Evolutionary conservation across 2,113 vertebrate species (phyloP), one percentile per base, ranked within the genome.

Genomic region (Planiliza haematocheilus): DNA sequence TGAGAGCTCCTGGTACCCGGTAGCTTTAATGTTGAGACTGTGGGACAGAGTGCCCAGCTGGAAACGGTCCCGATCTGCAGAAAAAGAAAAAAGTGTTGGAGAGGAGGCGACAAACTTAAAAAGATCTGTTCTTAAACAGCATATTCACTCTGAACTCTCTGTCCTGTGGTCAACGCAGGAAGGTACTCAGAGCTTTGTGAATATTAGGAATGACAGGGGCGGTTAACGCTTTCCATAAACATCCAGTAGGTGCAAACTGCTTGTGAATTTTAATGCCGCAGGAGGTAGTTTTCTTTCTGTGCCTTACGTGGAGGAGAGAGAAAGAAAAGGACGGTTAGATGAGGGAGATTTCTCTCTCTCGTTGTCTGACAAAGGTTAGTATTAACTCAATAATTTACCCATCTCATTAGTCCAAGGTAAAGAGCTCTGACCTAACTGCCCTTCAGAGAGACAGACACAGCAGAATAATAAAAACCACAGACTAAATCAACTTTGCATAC

Each of bases 171-270:
- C 24, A 30, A 30, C 5, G 5, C 5, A 30, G 5, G 24, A 30
- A 30, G 24, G 5, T 30, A 30, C 24, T 30, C 95, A 92, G 93
- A 94, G 93, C 93, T 94, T 94, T 94, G 93, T 94, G 94, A 95
- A 95, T 95, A 98, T 97, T 96, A 97, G 96, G 95, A 97, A 96
- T 97, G 96, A 97, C 96, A 97, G 95, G 93, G 90, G 90, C 93
- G 94, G 94, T 95, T 96, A 97, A 95, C 94, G 94, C 94, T 93
- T 94, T 95, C 94, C 93, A 97, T 96, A 96, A 96, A 96, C 95
- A 96, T 94, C 93, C 94, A 88, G 85, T 57, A 93, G 88, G 90
- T 91, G 94, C 90, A 95, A 93, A 95, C 95, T 86, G 94, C 93
- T 83, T 84, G 92, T 91, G 96, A 97, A 96, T 97, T 91, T 94